Evolutionary conservation across 2,888 invertebrate genomes (phyloP).

Genomic region (Drosophila acutilabella): DNA sequence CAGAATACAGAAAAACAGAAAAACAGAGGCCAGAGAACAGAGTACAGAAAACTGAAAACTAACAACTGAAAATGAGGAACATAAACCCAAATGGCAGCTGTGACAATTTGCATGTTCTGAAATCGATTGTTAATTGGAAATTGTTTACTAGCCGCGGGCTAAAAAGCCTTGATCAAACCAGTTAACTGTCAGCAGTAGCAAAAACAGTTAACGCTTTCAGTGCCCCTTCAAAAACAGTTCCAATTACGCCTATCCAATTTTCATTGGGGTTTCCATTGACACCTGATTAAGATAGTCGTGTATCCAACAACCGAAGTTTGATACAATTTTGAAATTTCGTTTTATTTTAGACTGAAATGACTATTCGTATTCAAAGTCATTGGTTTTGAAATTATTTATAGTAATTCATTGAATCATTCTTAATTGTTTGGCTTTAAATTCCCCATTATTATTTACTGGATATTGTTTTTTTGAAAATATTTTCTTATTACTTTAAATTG

Average conservation of each 20-base stretch:
- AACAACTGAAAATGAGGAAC: slow-evolving; percentile 6
- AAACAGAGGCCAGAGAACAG: background rate
- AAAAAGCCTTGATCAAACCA: slow-evolving; percentile 28
- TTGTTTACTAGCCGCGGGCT: slow-evolving; percentile 71
- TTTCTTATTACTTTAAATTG: no score
- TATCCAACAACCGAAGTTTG: background rate
- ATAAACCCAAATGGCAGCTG: slow-evolving; percentile 42
- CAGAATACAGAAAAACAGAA: no score
- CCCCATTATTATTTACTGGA: no score
- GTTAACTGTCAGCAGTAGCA: slow-evolving; percentile 29
- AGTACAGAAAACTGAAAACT: slow-evolving; percentile 4
- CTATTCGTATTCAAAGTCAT: no score
- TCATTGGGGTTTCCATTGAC: background rate
- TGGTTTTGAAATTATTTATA: no score
- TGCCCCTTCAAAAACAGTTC: slow-evolving; percentile 6
- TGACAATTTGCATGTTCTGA: slow-evolving; percentile 47
- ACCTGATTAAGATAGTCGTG: slow-evolving; percentile 4
- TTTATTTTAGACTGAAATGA: no score
- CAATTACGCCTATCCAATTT: slow-evolving; percentile 11
- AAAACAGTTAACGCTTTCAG: slow-evolving; percentile 19
- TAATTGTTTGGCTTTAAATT: no score
- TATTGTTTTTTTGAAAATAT: no score
- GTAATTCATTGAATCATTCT: no score
- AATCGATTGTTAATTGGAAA: slow-evolving; percentile 71
- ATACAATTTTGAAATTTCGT: no score